Base-by-base conservation (phyloP, 2,797 vertebrate species). In the Mionectes olivaceus region DNA sequence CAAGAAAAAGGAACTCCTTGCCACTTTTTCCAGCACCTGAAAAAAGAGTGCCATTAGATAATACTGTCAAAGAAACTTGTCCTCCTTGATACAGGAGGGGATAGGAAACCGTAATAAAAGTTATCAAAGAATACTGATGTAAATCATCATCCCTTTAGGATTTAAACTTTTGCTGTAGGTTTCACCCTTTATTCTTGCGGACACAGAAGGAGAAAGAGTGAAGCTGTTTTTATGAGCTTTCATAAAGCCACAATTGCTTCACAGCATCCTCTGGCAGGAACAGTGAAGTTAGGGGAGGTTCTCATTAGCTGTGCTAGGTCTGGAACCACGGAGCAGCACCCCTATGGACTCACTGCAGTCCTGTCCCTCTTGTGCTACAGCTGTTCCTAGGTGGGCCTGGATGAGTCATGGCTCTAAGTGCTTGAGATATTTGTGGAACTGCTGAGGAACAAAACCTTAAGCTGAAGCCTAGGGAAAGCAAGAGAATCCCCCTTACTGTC, bases 271-370 rank as follows among this genome's bases (percentile, higher is more conserved):
- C 30, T 39, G 32, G 16, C 33, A 63, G 50, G 30, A 81, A 1
- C 24, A 43, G 37, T 5, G 3, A 73, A 41, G 22, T 57, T 52
- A 19, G 28, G 24, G 25, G 32, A 65, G 12, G n/a, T 10, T 71
- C 85, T 70, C 49, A 11, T 60, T n/a, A 59, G 52, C 78, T 70
- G 53, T 46, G 3, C 27, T 18, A 9, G 28, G 25, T 69, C 52
- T 44, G 86, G 49, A 56, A 55, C 19, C 41, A 4, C 0, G 0
- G 12, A 60, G 37, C 67, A 79, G 70, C 65, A 53, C 12, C 14
- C 7, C 52, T 13, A 0, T 0, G 3, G 64, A 64, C 16, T 47
- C 41, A 11, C 16, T 27, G n/a, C 49, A 9, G 46, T 22, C 1
- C 0, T 27, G 46, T 47, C 39, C 21, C 43, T 69, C 49, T 74